phyloP scores from a whole-genome alignment of 2,113 vertebrate species.

The Callipepla squamata region DNA sequence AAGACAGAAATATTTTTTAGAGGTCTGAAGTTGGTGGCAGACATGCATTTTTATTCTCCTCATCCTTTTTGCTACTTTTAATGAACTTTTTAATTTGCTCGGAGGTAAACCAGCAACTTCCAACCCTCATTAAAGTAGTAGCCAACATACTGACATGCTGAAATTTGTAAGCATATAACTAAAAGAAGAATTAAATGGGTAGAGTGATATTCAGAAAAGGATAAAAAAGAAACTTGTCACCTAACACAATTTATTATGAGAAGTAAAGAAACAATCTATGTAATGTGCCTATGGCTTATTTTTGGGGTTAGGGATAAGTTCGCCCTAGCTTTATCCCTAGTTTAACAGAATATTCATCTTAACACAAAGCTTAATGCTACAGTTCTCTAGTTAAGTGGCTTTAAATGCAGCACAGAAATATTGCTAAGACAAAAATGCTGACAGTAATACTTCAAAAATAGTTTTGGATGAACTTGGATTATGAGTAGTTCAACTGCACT shows the following conservation, averaged over 20 bases:
- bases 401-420: constrained; percentile 24
- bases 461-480: constrained; percentile 52
- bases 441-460: constrained; percentile 42
- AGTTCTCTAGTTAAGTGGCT: constrained; percentile 18
- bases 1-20: background rate
- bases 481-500: background rate
- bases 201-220: background rate
- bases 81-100: background rate
- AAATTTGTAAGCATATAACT: background rate
- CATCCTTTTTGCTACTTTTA: background rate
- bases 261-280: background rate
- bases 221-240: background rate
- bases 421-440: background rate
- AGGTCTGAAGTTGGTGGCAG: background rate
- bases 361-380: background rate
- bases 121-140: background rate
- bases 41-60: background rate
- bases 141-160: accelerated
- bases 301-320: background rate
- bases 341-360: background rate
- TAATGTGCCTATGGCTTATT: background rate
- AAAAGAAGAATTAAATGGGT: background rate
- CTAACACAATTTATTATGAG: background rate
- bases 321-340: background rate
- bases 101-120: background rate